phyloP scores from a whole-genome alignment of 1,140 invertebrate genomes.

The Philopotamus ludificatus region DNA sequence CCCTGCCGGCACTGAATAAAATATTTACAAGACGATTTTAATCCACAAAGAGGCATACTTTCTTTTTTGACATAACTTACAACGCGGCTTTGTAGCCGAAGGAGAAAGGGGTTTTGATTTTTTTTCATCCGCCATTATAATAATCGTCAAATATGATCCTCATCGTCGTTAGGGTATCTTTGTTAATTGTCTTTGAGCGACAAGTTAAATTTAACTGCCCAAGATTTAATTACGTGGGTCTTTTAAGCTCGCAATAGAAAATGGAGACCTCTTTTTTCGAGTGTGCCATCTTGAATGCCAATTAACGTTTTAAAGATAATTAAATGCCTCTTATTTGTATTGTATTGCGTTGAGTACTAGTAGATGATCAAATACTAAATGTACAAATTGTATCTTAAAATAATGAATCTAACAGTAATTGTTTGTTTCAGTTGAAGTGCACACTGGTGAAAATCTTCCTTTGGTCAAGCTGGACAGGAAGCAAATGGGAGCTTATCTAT shows the following conservation, averaged over 20 bases:
- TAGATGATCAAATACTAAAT: too few species aligned
- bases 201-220: constrained; percentile 5
- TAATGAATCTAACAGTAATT: too few species aligned
- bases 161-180: neutral
- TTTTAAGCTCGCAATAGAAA: neutral
- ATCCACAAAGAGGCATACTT: neutral
- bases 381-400: too few species aligned
- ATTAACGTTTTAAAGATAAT: too few species aligned
- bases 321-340: too few species aligned
- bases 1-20: neutral
- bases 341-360: too few species aligned
- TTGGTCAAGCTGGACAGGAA: constrained; percentile 65
- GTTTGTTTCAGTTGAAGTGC: constrained; percentile 61
- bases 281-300: too few species aligned
- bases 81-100: neutral
- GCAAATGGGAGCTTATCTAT: constrained; percentile 75
- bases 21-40: neutral
- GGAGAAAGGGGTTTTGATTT: neutral
- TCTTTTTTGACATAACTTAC: neutral
- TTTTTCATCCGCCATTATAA: neutral
- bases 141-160: neutral
- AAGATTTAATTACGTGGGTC: neutral
- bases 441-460: constrained; percentile 61
- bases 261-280: neutral
- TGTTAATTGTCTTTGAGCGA: constrained; percentile 14